Evolutionary conservation across 2,113 vertebrate genomes (phyloP), one percentile per base, ranked within the genome.

Genomic region (Oryzias javanicus): DNA sequence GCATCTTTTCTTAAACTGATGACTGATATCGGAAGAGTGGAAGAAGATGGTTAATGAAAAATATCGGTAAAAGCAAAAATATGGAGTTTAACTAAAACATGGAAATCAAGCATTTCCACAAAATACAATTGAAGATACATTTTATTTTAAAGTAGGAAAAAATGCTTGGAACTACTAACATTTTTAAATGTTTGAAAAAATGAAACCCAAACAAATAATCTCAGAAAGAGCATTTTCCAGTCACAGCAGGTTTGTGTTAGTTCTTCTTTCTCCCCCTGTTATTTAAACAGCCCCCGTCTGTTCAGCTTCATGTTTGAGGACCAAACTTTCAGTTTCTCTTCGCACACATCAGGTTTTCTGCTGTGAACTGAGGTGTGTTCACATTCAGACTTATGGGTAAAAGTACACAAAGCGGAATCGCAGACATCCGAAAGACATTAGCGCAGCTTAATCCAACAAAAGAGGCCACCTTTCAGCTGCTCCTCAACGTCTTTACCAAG

Each of bases 401-500:
- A 65, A 41, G 58, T 53, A n/a, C 74, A 74, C 49, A 76, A 72
- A 72, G 63, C 78, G 69, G 13, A 78, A 66, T 60, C 78, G 29
- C 70, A 70, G 67, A 74, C 62, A 42, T 62, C 18, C 18, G 1
- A 27, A 66, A 62, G 42, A 49, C 22, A 14, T 55, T 54, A 19
- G 46, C 16, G 60, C 48, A 41, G 55, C 62, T 50, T 25, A 8
- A 4, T 59, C 60, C 53, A 55, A 71, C 60, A 53, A 60, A 44
- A 48, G 77, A 69, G 76, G 60, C 59, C 66, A 67, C 64, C 69
- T 71, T 63, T 57, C 35, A 73, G 55, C 60, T 42, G 65, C 64
- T 77, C 72, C 29, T 72, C 70, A 61, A 72, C 16, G 70, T 80
- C 76, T 79, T 64, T 60, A 50, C 80, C 76, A 49, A 80, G 52